Evolutionary conservation across 1,140 invertebrate species (phyloP), one percentile per base, ranked within the genome.

Genomic region (Melanaphis sacchari): DNA sequence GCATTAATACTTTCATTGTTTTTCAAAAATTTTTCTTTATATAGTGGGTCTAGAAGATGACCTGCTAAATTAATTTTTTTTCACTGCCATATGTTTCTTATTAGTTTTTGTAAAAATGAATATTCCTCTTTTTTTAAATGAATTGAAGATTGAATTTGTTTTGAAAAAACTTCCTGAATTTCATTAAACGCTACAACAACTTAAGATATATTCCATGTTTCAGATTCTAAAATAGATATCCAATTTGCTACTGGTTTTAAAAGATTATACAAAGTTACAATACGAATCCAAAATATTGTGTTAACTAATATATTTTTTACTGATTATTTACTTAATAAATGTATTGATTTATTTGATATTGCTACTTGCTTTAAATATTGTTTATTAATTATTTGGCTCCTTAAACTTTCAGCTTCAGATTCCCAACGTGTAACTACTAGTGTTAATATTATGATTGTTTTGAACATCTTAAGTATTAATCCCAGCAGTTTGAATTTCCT

Each of bases 281-380:
- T 36, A 18, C 38, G 76, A 81, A 81, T 5, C 76, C 76, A 81
- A 81, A 81, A 81, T 66, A 9, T 66, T 66, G 59, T 81, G 11
- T 81, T 81, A 18, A 38, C 76, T 36, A 36, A 81, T 81, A 52
- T 52, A 52, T 5, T n/a, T 81, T 8, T 38, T 38, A 81, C 76
- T 36, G 76, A 81, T 81, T 81, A 11, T 81, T 81, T 81, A 81
- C 76, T 36, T 81, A 81, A 36, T 81, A 81, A 81, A 81, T 81
- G 38, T 81, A 81, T 38, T 81, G 76, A n/a, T 38, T 81, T 36
- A 81, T 81, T 36, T 81, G 76, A 81, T 38, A 81, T 81, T 81
- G 76, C 76, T 81, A 81, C 36, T 81, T 81, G 76, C n/a, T 81
- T 81, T 38, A 76, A 76, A 76, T 76, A 81, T 81, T 81, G 26